Percentiles rank a stretch among this genome's conserved stretches.
Conservation (phyloP, 2,888 invertebrate species). For the Alloscopus bannaensis region DNA sequence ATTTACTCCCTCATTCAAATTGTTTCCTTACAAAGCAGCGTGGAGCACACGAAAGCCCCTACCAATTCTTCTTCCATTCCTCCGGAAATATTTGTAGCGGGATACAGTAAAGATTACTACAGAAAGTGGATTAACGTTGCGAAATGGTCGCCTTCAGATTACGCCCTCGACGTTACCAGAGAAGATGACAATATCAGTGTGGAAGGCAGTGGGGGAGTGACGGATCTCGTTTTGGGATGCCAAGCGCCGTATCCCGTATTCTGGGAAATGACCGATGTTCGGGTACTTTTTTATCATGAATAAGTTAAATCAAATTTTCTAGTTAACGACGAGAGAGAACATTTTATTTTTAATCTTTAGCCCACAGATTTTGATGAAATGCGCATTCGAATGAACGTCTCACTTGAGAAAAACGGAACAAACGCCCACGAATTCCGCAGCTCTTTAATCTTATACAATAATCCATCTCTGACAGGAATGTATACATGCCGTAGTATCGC, state of each 20-base stretch:
- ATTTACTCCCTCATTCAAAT: background rate
- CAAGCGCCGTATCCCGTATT: conserved; percentile 26
- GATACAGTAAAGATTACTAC: background rate
- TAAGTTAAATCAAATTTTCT: background rate
- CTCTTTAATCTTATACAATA: conserved; percentile 9
- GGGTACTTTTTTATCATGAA: conserved; percentile 5
- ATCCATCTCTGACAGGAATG: conserved; percentile 21
- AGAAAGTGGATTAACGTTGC: conserved; percentile 15
- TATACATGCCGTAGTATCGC: conserved; percentile 28
- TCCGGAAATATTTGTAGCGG: conserved; percentile 7
- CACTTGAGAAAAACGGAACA: background rate
- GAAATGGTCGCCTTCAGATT: background rate
- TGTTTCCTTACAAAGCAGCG: background rate
- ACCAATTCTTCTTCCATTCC: background rate
- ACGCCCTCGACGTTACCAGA: background rate
- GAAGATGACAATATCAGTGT: conserved; percentile 20
- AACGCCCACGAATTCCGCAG: conserved; percentile 15
- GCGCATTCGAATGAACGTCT: background rate
- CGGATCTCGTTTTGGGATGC: conserved; percentile 5
- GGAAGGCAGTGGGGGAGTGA: background rate
- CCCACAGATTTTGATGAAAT: conserved; percentile 3
- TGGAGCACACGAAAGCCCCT: too few species aligned
- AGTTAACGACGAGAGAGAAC: background rate
- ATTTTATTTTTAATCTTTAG: conserved; percentile 16
- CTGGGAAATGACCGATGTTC: conserved; percentile 40